Percentiles rank a stretch among this genome's conserved stretches.
Evolutionary conservation across 2,888 invertebrate genomes (phyloP).

Genomic region (Lasiommata megera): DNA sequence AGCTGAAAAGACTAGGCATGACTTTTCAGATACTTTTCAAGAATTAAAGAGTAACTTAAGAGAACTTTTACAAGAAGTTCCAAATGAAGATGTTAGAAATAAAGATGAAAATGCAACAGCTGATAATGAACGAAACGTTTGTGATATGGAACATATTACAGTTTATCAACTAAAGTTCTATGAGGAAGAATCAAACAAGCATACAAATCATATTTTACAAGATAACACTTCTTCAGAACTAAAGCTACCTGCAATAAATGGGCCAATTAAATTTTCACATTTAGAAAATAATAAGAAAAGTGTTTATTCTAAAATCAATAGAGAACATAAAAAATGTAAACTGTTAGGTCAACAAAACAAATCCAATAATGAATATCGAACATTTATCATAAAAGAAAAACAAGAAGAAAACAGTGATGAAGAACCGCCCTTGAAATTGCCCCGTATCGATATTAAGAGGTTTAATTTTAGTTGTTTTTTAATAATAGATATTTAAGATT

Average conservation of each 20-base stretch:
- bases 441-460: slow-evolving; percentile 70
- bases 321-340: slow-evolving; percentile 53
- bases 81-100: slow-evolving; percentile 36
- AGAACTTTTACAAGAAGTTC: slow-evolving; percentile 49
- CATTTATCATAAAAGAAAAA: slow-evolving; percentile 58
- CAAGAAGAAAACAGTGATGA: slow-evolving; percentile 60
- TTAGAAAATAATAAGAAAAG: slow-evolving; percentile 49
- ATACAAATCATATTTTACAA: slow-evolving; percentile 24
- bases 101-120: slow-evolving; percentile 32
- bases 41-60: slow-evolving; percentile 63
- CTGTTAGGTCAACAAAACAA: slow-evolving; percentile 57
- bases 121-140: slow-evolving; percentile 45
- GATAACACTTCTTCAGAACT: slow-evolving; percentile 33
- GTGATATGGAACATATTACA: slow-evolving; percentile 69
- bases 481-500: not conserved
- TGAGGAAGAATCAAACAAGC: slow-evolving; percentile 39
- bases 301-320: slow-evolving; percentile 51
- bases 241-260: slow-evolving; percentile 61
- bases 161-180: slow-evolving; percentile 60
- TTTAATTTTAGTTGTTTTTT: slow-evolving; percentile 34
- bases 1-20: slow-evolving; percentile 37
- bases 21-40: slow-evolving; percentile 59
- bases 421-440: slow-evolving; percentile 69
- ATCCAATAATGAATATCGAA: slow-evolving; percentile 52
- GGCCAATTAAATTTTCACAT: slow-evolving; percentile 53